phyloP scores from a whole-genome alignment of 2,113 vertebrate species.

The Chionodraco myersi region DNA sequence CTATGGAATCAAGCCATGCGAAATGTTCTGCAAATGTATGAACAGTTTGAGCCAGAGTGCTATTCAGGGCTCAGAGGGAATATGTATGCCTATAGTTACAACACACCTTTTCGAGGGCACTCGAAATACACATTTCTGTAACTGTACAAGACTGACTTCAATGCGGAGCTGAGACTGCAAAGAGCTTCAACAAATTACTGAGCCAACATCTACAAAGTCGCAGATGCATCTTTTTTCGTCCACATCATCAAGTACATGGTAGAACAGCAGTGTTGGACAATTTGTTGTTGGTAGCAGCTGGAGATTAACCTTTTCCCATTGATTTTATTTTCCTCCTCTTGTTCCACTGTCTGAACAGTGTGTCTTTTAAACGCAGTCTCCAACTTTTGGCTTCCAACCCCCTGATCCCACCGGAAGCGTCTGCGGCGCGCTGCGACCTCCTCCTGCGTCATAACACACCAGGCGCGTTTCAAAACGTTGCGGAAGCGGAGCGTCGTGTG shows the following conservation, averaged over 20 bases:
- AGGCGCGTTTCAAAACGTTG: too few relatives aligned
- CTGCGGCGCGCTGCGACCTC: too few relatives aligned
- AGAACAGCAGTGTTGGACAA: constrained; percentile 24
- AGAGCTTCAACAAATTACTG: constrained; percentile 9
- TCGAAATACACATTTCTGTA: constrained; percentile 9
- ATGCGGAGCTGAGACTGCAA: constrained; percentile 30
- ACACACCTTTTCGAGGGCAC: too few relatives aligned
- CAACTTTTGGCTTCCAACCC: constrained; percentile 30
- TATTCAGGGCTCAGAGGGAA: too few relatives aligned
- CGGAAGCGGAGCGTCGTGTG: too few relatives aligned
- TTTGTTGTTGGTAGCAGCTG: constrained; percentile 36
- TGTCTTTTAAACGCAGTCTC: constrained; percentile 31
- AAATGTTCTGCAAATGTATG: too few relatives aligned
- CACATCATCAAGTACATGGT: constrained; percentile 9
- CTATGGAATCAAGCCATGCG: too few relatives aligned
- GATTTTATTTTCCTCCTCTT: constrained; percentile 47
- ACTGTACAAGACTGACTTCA: not conserved
- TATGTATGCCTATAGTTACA: too few relatives aligned
- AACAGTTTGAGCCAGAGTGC: too few relatives aligned
- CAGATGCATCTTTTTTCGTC: constrained; percentile 15
- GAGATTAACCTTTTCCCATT: constrained; percentile 54
- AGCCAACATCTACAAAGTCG: constrained; percentile 8
- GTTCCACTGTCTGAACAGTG: constrained; percentile 42
- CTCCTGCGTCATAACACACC: too few relatives aligned
- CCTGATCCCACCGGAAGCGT: too few relatives aligned